Conservation (phyloP, 1,140 invertebrate species). For the Probaryconus sp. region DNA sequence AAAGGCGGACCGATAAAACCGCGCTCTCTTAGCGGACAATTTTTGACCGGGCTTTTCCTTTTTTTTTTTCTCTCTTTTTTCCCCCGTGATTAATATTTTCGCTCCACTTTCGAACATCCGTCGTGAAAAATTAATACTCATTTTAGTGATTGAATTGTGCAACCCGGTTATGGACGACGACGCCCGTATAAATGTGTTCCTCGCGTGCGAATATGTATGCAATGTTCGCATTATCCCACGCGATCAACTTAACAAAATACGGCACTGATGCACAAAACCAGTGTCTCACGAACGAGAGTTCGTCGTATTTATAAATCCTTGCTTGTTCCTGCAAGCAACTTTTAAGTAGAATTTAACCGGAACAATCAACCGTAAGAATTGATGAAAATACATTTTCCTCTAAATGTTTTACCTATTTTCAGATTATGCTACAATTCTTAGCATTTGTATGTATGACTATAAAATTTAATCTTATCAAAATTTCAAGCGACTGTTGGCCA, state of each 20-base stretch:
- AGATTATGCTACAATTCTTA: too few species aligned
- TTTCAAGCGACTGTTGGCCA: too few species aligned
- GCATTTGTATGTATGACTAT: too few species aligned
- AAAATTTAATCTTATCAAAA: too few species aligned
- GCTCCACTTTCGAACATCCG: background rate
- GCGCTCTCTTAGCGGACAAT: too few species aligned
- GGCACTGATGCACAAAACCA: slow-evolving; percentile 5
- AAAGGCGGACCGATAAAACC: background rate
- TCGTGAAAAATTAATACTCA: background rate
- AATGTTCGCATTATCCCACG: slow-evolving; percentile 37
- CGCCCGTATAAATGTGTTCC: background rate
- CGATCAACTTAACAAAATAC: slow-evolving; percentile 41
- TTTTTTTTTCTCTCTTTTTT: background rate
- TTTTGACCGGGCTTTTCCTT: too few species aligned
- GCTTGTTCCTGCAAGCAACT: background rate
- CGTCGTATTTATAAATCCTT: slow-evolving; percentile 18
- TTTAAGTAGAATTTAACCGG: slow-evolving; percentile 21
- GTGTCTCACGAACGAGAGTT: slow-evolving; percentile 16
- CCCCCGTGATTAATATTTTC: too few species aligned
- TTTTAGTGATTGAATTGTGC: slow-evolving; percentile 1
- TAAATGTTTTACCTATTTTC: too few species aligned
- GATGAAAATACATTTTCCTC: background rate
- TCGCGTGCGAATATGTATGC: slow-evolving; percentile 32
- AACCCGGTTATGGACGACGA: background rate
- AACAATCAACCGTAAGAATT: slow-evolving; percentile 12